A percentile compares a stretch with the other conserved stretches of the same genome.
Conservation (phyloP, 2,888 invertebrate genomes). For the Ashinkailepas kermadecensis region DNA sequence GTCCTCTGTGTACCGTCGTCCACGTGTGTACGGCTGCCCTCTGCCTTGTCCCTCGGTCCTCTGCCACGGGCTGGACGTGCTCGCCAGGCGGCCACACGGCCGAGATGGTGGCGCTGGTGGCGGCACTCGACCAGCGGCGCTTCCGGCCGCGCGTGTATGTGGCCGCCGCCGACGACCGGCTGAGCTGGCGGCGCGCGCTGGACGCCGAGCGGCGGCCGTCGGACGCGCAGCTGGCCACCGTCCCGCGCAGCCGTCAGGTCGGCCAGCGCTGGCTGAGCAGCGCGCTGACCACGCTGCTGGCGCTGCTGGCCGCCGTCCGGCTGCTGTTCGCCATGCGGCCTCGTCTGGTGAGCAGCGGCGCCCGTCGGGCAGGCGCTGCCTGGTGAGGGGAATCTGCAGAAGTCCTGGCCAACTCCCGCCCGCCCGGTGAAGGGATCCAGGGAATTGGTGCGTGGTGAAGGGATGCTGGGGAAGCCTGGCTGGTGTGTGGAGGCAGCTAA, state of each 20-base stretch:
- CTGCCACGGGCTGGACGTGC: not conserved
- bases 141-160: constrained; percentile 71
- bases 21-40: no score
- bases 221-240: constrained; percentile 47
- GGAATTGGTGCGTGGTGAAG: no score
- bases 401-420: no score
- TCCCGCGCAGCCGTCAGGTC: constrained; percentile 80
- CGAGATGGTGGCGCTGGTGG: constrained; percentile 75
- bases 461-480: no score
- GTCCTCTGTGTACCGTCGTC: no score
- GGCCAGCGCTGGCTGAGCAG: constrained; percentile 75
- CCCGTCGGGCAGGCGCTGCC: constrained; percentile 77
- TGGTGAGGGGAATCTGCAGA: constrained; percentile 44
- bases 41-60: no score
- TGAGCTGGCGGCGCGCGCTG: constrained; percentile 57
- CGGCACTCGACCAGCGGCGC: constrained; percentile 52
- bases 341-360: constrained; percentile 95
- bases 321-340: constrained; percentile 56
- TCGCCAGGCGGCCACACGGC: constrained; percentile 80
- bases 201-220: constrained; percentile 44
- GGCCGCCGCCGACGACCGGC: constrained; percentile 65
- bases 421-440: no score
- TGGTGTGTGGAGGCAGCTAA: no score
- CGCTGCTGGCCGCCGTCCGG: constrained; percentile 47
- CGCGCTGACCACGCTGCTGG: constrained; percentile 62